phyloP scores from a whole-genome alignment of 2,888 invertebrate genomes.

The Apamea anceps region DNA sequence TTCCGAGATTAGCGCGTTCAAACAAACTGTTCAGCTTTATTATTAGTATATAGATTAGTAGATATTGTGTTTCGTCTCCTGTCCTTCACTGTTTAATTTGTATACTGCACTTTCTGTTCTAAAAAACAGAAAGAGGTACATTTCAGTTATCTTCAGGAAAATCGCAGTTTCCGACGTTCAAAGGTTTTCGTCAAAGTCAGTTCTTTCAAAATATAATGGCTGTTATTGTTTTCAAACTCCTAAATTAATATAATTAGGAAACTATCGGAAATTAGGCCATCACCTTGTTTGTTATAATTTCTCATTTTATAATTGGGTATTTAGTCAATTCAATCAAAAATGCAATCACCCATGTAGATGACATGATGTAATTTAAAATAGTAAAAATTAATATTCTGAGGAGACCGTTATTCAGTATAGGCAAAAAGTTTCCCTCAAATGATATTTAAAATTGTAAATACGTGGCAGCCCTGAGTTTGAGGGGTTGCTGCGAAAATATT shows the following conservation, averaged over 20 bases:
- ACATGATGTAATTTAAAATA: too few species aligned
- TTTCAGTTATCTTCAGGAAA: too few species aligned
- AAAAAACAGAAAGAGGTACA: too few species aligned
- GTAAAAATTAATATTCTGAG: background rate
- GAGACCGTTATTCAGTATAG: background rate
- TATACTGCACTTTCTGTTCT: too few species aligned
- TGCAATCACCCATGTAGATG: background rate
- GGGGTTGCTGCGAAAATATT: slow-evolving; percentile 72
- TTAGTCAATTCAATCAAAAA: background rate
- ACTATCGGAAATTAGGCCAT: too few species aligned
- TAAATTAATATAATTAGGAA: background rate
- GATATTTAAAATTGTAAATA: slow-evolving; percentile 16
- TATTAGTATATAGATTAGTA: too few species aligned
- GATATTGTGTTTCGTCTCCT: too few species aligned
- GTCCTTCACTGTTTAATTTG: too few species aligned
- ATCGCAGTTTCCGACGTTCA: background rate
- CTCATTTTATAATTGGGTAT: background rate
- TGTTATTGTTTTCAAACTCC: background rate
- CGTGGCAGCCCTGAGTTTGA: slow-evolving; percentile 59
- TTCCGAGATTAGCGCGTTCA: too few species aligned
- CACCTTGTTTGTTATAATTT: background rate
- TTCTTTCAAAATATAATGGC: background rate
- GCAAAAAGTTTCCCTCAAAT: background rate
- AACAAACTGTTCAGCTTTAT: too few species aligned
- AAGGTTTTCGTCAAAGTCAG: background rate